Conservation (phyloP, 2,797 vertebrate genomes). For the Lates japonicus region DNA sequence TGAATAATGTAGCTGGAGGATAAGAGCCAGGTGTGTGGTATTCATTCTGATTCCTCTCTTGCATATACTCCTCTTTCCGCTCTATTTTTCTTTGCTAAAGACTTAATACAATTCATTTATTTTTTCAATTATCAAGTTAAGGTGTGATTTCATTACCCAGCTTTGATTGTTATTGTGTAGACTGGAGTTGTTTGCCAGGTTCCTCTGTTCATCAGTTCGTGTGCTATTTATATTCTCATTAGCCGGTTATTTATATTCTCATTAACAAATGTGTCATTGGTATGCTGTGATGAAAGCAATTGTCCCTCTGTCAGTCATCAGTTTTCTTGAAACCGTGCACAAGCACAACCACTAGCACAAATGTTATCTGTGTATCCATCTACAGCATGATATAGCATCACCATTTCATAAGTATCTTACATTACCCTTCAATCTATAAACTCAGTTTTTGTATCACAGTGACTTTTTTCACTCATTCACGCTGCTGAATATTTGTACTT, state of each 20-base stretch:
- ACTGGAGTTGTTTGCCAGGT: conserved; percentile 55
- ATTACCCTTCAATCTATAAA: not conserved
- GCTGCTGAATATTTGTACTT: conserved; percentile 1
- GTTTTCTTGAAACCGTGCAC: not conserved
- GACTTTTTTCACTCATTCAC: not conserved
- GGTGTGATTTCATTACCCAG: conserved; percentile 62
- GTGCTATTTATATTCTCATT: conserved; percentile 60
- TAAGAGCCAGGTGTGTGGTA: not conserved
- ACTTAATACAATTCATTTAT: conserved; percentile 54
- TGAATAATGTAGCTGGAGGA: not conserved
- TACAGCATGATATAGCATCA: not conserved
- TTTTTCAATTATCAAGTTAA: conserved; percentile 70
- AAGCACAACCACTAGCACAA: not conserved
- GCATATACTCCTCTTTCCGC: not conserved
- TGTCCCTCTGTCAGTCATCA: conserved; percentile 35
- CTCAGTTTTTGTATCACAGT: not conserved
- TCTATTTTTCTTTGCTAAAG: not conserved
- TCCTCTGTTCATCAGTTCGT: conserved; percentile 60
- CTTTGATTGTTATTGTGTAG: conserved; percentile 59
- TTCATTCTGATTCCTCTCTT: not conserved
- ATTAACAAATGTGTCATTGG: conserved; percentile 42
- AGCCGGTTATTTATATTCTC: conserved; percentile 55
- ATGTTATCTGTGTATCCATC: too few species aligned
- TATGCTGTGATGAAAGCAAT: conserved; percentile 21
- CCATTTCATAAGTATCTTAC: not conserved